These are phyloP conservation scores for Eurosta solidaginis DNA, from an alignment of 1,140 invertebrate species.

Conservation along the genomic window DNA sequence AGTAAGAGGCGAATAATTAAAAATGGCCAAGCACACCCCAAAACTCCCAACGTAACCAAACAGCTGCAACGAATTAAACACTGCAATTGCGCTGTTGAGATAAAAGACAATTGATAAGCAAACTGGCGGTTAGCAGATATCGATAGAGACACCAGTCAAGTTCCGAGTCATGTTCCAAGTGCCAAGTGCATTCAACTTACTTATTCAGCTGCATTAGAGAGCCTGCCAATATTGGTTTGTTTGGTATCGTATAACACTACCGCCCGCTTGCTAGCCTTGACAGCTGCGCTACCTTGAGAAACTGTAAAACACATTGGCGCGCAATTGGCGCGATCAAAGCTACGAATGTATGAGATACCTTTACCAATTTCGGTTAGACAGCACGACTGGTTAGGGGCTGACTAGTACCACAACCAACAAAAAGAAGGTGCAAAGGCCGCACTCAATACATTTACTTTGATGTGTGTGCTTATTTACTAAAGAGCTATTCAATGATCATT, in stretches of 20 bases:
- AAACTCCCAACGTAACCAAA: not conserved
- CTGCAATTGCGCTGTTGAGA: not conserved
- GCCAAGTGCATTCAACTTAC: not conserved
- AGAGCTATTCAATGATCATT: not conserved
- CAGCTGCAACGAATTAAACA: not conserved
- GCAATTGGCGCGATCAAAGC: not conserved
- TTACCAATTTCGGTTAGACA: slow-evolving; percentile 26
- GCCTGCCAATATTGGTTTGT: not conserved
- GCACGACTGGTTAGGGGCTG: not conserved
- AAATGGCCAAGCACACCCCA: not conserved
- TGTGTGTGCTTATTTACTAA: not conserved
- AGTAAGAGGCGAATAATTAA: not conserved
- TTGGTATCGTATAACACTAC: not conserved
- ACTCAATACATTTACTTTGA: not conserved
- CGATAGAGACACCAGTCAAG: not conserved
- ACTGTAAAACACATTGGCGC: not conserved
- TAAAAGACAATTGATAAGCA: slow-evolving; percentile 4
- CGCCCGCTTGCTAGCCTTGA: not conserved
- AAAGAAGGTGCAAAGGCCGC: not conserved
- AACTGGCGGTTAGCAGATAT: not conserved
- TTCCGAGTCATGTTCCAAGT: not conserved
- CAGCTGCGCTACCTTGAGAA: slow-evolving; percentile 12
- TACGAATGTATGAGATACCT: slow-evolving; percentile 9
- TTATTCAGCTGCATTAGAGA: not conserved
- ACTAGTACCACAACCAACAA: not conserved